Base-by-base conservation (phyloP, 1,140 invertebrate genomes). In the Eubasilissa regina region DNA sequence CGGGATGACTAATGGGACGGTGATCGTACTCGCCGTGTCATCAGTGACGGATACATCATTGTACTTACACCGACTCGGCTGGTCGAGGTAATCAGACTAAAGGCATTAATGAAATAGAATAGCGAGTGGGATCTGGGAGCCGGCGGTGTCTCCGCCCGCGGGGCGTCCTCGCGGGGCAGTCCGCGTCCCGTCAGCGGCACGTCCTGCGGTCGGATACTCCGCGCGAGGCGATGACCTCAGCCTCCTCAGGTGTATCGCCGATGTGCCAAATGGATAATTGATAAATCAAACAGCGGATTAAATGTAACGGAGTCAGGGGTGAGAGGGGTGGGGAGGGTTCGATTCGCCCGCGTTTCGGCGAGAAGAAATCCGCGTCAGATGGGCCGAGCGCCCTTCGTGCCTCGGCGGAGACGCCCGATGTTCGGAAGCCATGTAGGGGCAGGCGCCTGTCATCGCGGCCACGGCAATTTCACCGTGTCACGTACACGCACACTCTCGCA, bases 371-470 rank as follows among this genome's bases (percentile, higher is more conserved):
- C 25, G 25, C 25, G 25, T 35, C 25, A 6, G 25, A 35, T 6
- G 60, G 64, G 43, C 43, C 35, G 35, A 17, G 15, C 43, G 64
- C 64, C 66, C 66, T 70, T 70, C 66, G 66, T 7, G 47, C 17
- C 66, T 15, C 44, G 66, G 66, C 66, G 45, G 66, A 70, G 66
- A 70, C 19, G 17, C 15, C 17, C 66, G 66, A 70, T n/a, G 45
- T 17, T n/a, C 60, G 62, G 45, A 21, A 47, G 75, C 58, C 60
- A 64, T 76, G 74, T 60, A 62, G 58, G 75, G 75, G 75, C 60
- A 53, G 75, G 75, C 75, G 75, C 60, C 60, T 58, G 74, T 75
- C 55, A 58, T 60, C 55, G 74, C 55, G 43, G 58, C 74, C 74
- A 60, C 51, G 51, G 35, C 51, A 75, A 53, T 60, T 60, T 75